Conservation (phyloP, 2,797 vertebrate genomes). For the Cheirogaleus major region DNA sequence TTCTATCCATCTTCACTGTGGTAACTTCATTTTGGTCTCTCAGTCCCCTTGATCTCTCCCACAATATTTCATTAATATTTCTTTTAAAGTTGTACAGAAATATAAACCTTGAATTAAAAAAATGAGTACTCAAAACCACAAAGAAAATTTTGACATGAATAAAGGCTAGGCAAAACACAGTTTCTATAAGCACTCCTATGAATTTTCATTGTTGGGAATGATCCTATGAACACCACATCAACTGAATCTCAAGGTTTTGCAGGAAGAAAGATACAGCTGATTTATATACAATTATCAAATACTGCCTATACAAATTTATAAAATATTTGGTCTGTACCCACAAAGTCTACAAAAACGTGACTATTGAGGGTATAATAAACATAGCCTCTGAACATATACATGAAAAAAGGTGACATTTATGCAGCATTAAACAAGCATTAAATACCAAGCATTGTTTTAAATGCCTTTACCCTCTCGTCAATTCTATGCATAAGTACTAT, state of each 20-base stretch:
- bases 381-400: not conserved
- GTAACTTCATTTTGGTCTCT: constrained; percentile 4
- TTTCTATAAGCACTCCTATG: not conserved
- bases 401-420: not conserved
- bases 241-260: not conserved
- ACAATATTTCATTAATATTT: constrained; percentile 24
- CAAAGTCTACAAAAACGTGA: not conserved
- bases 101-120: not conserved
- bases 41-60: not conserved
- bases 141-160: not conserved
- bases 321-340: not conserved
- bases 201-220: not conserved
- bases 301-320: not conserved
- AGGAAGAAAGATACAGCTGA: not conserved
- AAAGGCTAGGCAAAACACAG: not conserved
- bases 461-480: not conserved
- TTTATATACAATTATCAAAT: not conserved
- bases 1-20: not conserved
- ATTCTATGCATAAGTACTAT: not conserved
- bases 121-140: not conserved
- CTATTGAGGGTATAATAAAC: not conserved
- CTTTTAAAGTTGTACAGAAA: constrained; percentile 5
- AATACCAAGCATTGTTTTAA: not conserved
- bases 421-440: not conserved
- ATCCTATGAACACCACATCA: not conserved